Evolutionary conservation across 1,140 invertebrate species (phyloP).

Genomic region (Philotrypesis tridentata): DNA sequence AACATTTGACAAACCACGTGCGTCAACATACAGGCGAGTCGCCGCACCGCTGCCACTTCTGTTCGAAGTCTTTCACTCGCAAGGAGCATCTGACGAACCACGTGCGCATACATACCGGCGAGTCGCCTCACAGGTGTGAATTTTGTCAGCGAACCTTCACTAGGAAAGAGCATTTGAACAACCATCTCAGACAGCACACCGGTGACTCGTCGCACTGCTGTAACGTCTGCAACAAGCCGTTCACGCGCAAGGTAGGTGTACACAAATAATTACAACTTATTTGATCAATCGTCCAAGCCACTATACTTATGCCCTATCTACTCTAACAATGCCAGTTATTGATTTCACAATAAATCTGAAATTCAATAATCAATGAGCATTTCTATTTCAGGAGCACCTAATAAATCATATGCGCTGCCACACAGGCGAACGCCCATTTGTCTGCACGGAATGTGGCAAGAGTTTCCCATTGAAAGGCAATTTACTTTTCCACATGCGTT

Average conservation of each 20-base stretch:
- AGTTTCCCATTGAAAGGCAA: conserved; percentile 92
- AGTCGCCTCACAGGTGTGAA: conserved; percentile 87
- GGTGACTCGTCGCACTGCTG: conserved; percentile 91
- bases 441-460: conserved; percentile 88
- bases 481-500: conserved; percentile 95
- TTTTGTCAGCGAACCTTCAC: conserved; percentile 88
- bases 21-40: conserved; percentile 85
- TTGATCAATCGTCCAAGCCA: too few relatives aligned
- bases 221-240: conserved; percentile 89
- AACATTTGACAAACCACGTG: conserved; percentile 93
- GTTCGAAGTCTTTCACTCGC: conserved; percentile 88
- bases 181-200: conserved; percentile 91
- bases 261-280: too few relatives aligned
- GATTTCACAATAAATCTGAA: background rate
- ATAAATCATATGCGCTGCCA: conserved; percentile 88
- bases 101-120: conserved; percentile 81
- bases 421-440: conserved; percentile 89
- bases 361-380: background rate
- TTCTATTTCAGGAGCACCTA: conserved; percentile 76
- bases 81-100: conserved; percentile 88
- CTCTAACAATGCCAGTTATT: background rate
- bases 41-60: conserved; percentile 87
- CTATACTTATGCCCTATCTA: too few relatives aligned
- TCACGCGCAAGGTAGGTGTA: conserved; percentile 82
- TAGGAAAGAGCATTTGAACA: conserved; percentile 86